phyloP scores from a whole-genome alignment of 2,888 invertebrate species.

The Drosophila limbata region DNA sequence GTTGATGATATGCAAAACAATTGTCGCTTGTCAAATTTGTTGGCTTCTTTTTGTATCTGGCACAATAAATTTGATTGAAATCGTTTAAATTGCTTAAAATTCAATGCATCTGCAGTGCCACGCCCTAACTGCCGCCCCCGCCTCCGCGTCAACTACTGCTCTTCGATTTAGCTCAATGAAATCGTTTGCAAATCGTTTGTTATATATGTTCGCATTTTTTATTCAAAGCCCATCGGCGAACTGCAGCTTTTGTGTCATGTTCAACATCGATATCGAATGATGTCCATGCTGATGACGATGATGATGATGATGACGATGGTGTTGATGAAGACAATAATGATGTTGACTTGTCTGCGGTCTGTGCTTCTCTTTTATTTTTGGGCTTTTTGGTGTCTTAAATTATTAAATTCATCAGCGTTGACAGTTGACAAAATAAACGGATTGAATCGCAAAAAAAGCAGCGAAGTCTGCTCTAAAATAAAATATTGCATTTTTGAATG shows the following conservation, averaged over 20 bases:
- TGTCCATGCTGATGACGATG: slow-evolving; percentile 20
- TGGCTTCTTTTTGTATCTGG: neutral
- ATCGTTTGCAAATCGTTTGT: slow-evolving; percentile 70
- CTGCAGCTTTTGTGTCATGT: slow-evolving; percentile 80
- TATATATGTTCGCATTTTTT: slow-evolving; percentile 63
- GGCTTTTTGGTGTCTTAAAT: slow-evolving; percentile 59
- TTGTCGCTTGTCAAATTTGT: slow-evolving; percentile 53
- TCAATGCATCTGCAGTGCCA: slow-evolving; percentile 73
- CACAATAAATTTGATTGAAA: slow-evolving; percentile 45
- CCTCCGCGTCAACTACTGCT: neutral
- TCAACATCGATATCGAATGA: slow-evolving; percentile 53
- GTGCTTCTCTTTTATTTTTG: slow-evolving; percentile 13
- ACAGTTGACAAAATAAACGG: slow-evolving; percentile 76
- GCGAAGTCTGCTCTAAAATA: slow-evolving; percentile 73
- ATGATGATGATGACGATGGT: slow-evolving; percentile 33
- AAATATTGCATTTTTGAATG: slow-evolving; percentile 63
- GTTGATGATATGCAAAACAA: slow-evolving; percentile 60
- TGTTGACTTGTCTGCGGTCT: slow-evolving; percentile 41
- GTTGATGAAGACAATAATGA: slow-evolving; percentile 29
- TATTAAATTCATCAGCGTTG: slow-evolving; percentile 74
- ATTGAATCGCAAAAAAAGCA: slow-evolving; percentile 31
- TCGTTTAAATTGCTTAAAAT: slow-evolving; percentile 68
- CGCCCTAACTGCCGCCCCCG: slow-evolving; percentile 25
- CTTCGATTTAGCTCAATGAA: slow-evolving; percentile 49
- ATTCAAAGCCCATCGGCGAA: slow-evolving; percentile 76